Base-by-base conservation (phyloP, 2,797 vertebrate genomes). In the Synaphobranchus kaupii region DNA sequence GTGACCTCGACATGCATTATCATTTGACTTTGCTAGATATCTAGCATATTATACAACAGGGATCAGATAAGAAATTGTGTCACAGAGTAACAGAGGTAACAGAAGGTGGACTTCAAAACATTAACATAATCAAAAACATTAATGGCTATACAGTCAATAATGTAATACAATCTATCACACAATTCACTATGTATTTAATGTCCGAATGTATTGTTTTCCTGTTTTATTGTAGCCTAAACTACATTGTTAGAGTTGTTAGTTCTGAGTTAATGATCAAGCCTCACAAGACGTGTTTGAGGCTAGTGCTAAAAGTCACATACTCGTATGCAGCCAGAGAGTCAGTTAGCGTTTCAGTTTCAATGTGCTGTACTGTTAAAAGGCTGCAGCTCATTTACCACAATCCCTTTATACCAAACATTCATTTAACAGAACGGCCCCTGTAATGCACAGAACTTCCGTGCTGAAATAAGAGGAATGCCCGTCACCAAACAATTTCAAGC, bases 371-470 rank as follows among this genome's bases (percentile, higher is more conserved):
- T 44, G 34, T 47, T 34, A 78, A 78, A 15, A 20, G 28, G 28
- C 34, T 34, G 10, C 68, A 73, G 68, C 31, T 9, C 63, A 68
- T 68, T n/a, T 68, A 68, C n/a, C 28, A 17, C 12, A 44, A 22
- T 20, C 39, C 34, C 44, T 80, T 80, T n/a, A 50, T 4, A 81
- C 50, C 12, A 81, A 48, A 44, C 73, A 78, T 44, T 47, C 15
- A 44, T 80, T 80, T 80, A 47, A 44, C 0, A 81, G 7, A 9
- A 76, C 28, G 34, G 71, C 52, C 82, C 52, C 58, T 22, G 4
- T 28, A 10, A 44, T 83, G 86, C 86, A 78, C 52, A 25, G 15
- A 84, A 84, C 50, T 25, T 68, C 25, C 80, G 71, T 54, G 81
- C 60, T 8, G 12, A 83, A 31, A 31, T 73, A 25, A 54, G 63